Evolutionary conservation across 2,797 vertebrate species (phyloP).

Genomic region (Hyperoplus immaculatus): DNA sequence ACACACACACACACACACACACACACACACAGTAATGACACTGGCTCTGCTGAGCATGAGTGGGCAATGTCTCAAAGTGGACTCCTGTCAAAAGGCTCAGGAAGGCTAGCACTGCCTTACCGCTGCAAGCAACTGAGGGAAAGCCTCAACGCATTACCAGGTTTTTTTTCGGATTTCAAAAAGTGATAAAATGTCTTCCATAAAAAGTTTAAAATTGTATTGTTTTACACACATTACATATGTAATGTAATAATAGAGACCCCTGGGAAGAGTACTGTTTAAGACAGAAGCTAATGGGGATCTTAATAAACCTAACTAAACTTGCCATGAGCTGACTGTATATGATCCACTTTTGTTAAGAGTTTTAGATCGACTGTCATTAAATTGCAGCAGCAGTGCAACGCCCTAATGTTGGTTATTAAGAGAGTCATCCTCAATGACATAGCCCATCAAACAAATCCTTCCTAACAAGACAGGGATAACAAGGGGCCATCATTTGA

Average conservation of each 20-base stretch:
- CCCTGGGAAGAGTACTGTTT: no score
- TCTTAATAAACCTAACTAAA: no score
- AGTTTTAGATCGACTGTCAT: neutral
- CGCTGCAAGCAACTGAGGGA: conserved; percentile 20
- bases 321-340: neutral
- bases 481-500: conserved; percentile 13
- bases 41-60: conserved; percentile 49
- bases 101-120: conserved; percentile 24
- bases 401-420: conserved; percentile 9
- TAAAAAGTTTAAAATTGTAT: no score
- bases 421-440: conserved; percentile 15
- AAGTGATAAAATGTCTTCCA: no score
- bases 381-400: conserved; percentile 4
- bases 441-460: conserved; percentile 29
- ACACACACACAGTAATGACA: conserved; percentile 25
- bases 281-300: no score
- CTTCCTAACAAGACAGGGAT: conserved; percentile 25
- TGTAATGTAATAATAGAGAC: no score
- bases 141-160: neutral
- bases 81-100: conserved; percentile 37
- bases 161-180: no score
- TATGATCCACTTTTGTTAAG: neutral
- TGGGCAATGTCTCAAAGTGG: conserved; percentile 50
- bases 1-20: no score
- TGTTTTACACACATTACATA: no score